Evolutionary conservation across 1,140 invertebrate species (phyloP).

Genomic region (Ylistrum balloti): DNA sequence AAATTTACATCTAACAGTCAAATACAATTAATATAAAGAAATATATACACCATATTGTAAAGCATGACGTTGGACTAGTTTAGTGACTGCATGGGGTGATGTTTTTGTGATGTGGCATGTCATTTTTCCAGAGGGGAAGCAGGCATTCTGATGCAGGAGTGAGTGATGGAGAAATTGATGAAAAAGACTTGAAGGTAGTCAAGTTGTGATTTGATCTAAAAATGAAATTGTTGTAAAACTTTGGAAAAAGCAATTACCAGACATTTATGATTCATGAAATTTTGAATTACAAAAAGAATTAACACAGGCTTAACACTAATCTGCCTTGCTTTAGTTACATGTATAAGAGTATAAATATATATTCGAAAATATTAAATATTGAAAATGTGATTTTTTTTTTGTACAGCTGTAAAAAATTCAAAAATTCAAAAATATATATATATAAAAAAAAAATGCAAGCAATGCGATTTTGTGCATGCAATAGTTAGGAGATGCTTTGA

Average conservation of each 20-base stretch:
- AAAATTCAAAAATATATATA: too few relatives aligned
- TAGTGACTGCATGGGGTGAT: neutral
- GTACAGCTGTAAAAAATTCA: too few relatives aligned
- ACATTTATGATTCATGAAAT: neutral
- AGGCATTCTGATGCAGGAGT: constrained; percentile 68
- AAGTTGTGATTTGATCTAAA: neutral
- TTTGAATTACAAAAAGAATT: neutral
- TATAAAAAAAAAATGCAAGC: too few relatives aligned
- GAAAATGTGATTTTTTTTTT: too few relatives aligned
- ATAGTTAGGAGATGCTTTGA: neutral
- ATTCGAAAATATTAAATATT: too few relatives aligned
- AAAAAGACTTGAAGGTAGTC: constrained; percentile 42
- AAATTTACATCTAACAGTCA: neutral
- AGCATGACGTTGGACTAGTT: neutral
- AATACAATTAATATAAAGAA: neutral
- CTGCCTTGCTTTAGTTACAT: too few relatives aligned
- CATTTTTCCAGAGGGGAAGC: constrained; percentile 70
- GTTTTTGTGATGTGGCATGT: constrained; percentile 32
- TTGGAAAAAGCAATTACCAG: too few relatives aligned
- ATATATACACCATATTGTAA: neutral
- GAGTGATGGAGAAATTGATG: constrained; percentile 56
- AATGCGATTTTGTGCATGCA: too few relatives aligned
- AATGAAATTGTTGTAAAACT: neutral
- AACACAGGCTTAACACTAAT: neutral
- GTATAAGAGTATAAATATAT: too few relatives aligned